These are phyloP conservation scores for Cloeon dipterum DNA, from an alignment of 2,888 invertebrate species.

Conservation along the genomic window DNA sequence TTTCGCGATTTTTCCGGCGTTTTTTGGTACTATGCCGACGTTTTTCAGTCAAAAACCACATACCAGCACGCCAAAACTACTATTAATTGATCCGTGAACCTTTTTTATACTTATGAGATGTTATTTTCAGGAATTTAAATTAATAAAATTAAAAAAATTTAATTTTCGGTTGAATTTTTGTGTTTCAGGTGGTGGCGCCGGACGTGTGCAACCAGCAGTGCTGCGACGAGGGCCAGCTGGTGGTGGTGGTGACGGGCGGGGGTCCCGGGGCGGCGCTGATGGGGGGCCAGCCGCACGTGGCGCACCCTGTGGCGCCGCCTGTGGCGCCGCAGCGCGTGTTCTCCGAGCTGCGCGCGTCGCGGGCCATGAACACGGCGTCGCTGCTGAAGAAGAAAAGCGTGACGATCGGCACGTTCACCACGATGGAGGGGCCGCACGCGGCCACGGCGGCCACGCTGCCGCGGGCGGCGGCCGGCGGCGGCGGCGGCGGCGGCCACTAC, in stretches of 20 bases:
- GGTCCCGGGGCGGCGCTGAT: background rate
- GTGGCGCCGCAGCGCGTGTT: background rate
- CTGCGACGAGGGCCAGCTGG: background rate
- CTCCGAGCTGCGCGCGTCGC: constrained; percentile 1
- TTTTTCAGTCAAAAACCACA: no score
- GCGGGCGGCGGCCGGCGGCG: background rate
- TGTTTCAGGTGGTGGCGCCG: background rate
- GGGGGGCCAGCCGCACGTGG: background rate
- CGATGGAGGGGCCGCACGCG: background rate
- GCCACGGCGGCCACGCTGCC: background rate
- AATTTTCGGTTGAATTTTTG: no score
- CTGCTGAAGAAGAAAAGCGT: background rate
- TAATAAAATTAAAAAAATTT: no score
- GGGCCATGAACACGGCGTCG: background rate
- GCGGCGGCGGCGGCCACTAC: background rate
- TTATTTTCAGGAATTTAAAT: no score
- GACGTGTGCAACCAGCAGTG: background rate
- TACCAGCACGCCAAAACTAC: no score
- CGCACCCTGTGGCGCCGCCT: background rate
- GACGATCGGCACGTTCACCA: background rate
- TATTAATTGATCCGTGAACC: no score
- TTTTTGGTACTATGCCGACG: no score
- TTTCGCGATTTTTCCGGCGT: no score
- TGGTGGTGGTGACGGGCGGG: background rate
- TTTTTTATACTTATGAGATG: no score